Evolutionary conservation across 2,113 vertebrate species (phyloP), one percentile per base, ranked within the genome.

Genomic region (Eublepharis macularius): DNA sequence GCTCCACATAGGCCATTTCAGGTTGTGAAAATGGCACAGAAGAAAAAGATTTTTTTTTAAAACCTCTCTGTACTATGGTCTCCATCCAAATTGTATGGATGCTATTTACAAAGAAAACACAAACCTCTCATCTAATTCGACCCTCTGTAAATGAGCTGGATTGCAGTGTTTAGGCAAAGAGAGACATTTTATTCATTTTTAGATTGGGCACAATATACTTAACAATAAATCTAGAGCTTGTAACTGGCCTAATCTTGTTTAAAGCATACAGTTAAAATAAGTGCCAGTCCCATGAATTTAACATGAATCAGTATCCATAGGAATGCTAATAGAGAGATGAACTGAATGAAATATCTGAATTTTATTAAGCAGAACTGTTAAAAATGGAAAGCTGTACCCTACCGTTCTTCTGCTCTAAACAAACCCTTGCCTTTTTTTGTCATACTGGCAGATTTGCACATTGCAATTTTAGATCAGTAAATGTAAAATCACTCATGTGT

Each of bases 361-460:
- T 82, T 65, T 69, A 2, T 83, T 89, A 88, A 86, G 73, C 39
- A 76, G 87, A 89, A 1, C 10, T 69, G 32, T 69, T 3, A 12
- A 29, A 78, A 0, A 87, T 88, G 75, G 47, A 80, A 9, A 29
- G 79, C 81, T 87, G 1, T 86, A 6, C 68, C 39, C 16, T 77
- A 76, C 9, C 1, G 2, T 6, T 41, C 24, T 0, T 82, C 1
- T 73, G 8, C 1, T 51, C 47, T 65, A 21, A 86, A 80, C 36
- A 73, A 26, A 65, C 26, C 0, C 4, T 21, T 84, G 2, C 36
- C 24, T 49, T 4, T 26, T 86, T 88, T 82, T 81, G 16, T 80
- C 72, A 69, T 6, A 45, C 51, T 66, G 39, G 86, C 87, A 32
- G 2, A 8, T 29, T 76, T 34, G 45, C 45, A 21, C 72, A 8